Evolutionary conservation across 2,888 invertebrate genomes (phyloP), one percentile per base, ranked within the genome.

Genomic region (Heterodera filipjevi): DNA sequence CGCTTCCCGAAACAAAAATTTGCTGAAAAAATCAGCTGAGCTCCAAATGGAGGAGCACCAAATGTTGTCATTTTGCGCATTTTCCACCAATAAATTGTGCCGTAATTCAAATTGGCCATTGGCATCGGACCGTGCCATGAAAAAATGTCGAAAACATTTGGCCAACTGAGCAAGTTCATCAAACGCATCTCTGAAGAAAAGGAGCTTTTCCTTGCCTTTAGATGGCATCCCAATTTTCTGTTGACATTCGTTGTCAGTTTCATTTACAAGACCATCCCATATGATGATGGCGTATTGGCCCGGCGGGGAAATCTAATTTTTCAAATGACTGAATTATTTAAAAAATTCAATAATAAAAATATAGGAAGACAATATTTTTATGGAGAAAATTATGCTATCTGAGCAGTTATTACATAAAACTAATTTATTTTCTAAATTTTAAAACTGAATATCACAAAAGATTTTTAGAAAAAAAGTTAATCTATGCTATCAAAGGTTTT

Each of bases 31-130:
- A n/a, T 59, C 27, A 6, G 59, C 27, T 2, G n/a, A n/a, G 59
- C 22, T 59, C n/a, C n/a, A 59, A 59, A 59, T 49, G 49, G 8
- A 19, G 22, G 22, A 6, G 12, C 59, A 59, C 59, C 59, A 59
- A 59, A 59, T 27, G 27, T n/a, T n/a, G 27, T 59, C 59, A n/a
- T 59, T 27, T n/a, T n/a, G 3, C 8, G 59, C 59, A 59, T 59
- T 59, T 59, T 59, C 59, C 3, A n/a, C n/a, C n/a, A 59, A n/a
- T 27, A 59, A 59, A 59, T 59, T 59, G 59, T 59, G 59, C n/a
- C 27, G n/a, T 27, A 59, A 59, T 49, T 49, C 49, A 19, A 49
- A 49, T 49, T 49, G 49, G 49, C 49, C 49, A 49, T 49, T 49
- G 3, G 49, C 49, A 49, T 49, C 49, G 49, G 49, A 49, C 3